Base-by-base conservation (phyloP, 2,797 vertebrate species). In the Gila robusta region DNA sequence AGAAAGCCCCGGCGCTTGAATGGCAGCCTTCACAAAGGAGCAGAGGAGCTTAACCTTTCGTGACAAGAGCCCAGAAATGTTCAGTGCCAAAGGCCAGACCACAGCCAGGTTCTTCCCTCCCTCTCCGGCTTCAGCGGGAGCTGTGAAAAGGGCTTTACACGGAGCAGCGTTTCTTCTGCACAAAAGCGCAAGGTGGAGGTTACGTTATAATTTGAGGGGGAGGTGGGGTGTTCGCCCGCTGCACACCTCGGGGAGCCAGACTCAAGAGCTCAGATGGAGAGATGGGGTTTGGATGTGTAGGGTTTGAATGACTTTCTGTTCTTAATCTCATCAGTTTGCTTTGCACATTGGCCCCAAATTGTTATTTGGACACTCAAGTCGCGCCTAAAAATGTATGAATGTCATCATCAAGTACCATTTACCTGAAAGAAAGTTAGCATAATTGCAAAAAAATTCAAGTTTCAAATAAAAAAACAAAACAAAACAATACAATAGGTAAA, bases 161-260 rank as follows among this genome's bases (percentile, higher is more conserved):
- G 92, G 74, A 82, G 81, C 94, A 91, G 86, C 89, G 93, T 95
- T 94, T 88, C 93, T 84, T 87, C 56, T 54, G 87, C 88, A 95
- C 94, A 95, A 95, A 95, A 93, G 94, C 92, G 84, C 91, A 70
- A 90, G 92, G 93, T 90, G 92, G 94, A 92, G 88, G 89, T 93
- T 94, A 92, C 88, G 90, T 91, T 93, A 89, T 93, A 94, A 95
- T 90, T 93, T 93, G 88, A 92, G 88, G 87, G 90, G 89, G 90
- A 88, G 91, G 89, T 81, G 91, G 89, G 91, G 88, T 86, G 89
- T 89, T 89, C 91, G 90, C 90, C 90, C 89, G 72, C 79, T 47
- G 62, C 62, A 77, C 2, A 16, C 32, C 47, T 87, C 1, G 35
- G 44, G 86, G 62, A 88, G 83, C n/a, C 52, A 64, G 87, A 82